These are phyloP conservation scores for Rhinophrynus dorsalis DNA, from an alignment of 2,797 vertebrate genomes.

Conservation along the genomic window DNA sequence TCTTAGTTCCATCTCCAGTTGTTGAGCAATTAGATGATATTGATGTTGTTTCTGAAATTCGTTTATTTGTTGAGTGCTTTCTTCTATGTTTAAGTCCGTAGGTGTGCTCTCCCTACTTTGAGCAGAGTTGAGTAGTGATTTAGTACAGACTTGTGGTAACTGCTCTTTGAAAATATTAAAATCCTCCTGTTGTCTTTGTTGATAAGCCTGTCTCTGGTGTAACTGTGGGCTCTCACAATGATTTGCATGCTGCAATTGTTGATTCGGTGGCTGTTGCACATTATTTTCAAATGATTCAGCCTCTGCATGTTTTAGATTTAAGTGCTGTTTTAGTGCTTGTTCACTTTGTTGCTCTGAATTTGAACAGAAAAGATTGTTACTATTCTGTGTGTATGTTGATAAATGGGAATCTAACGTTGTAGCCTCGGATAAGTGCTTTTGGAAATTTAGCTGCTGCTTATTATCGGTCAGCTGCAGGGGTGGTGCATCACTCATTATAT, in stretches of 20 bases:
- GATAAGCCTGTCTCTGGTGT: slow-evolving; percentile 58
- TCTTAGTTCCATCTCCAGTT: slow-evolving; percentile 70
- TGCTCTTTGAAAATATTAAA: slow-evolving; percentile 62
- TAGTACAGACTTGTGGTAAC: slow-evolving; percentile 46
- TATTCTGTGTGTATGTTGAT: slow-evolving; percentile 59
- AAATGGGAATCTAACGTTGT: slow-evolving; percentile 56
- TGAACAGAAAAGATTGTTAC: slow-evolving; percentile 65
- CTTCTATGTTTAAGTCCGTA: slow-evolving; percentile 59
- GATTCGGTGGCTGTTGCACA: slow-evolving; percentile 70
- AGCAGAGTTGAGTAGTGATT: slow-evolving; percentile 48
- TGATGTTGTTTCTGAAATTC: slow-evolving; percentile 59
- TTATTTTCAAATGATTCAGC: slow-evolving; percentile 73
- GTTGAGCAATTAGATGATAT: slow-evolving; percentile 63
- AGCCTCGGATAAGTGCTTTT: slow-evolving; percentile 62
- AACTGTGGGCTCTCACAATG: slow-evolving; percentile 56
- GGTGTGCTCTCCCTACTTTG: slow-evolving; percentile 50
- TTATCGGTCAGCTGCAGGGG: slow-evolving; percentile 62
- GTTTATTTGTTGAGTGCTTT: slow-evolving; percentile 55
- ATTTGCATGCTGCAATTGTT: slow-evolving; percentile 60
- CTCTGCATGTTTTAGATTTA: slow-evolving; percentile 72
- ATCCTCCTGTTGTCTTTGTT: slow-evolving; percentile 45
- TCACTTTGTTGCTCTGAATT: slow-evolving; percentile 61
- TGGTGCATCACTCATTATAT: slow-evolving; percentile 65
- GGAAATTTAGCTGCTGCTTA: slow-evolving; percentile 74
- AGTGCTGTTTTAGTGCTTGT: slow-evolving; percentile 72